A percentile compares a stretch with the other conserved stretches of the same genome.
These are phyloP conservation scores for Coreoperca whiteheadi DNA, from an alignment of 2,113 vertebrate species.

Conservation along the genomic window DNA sequence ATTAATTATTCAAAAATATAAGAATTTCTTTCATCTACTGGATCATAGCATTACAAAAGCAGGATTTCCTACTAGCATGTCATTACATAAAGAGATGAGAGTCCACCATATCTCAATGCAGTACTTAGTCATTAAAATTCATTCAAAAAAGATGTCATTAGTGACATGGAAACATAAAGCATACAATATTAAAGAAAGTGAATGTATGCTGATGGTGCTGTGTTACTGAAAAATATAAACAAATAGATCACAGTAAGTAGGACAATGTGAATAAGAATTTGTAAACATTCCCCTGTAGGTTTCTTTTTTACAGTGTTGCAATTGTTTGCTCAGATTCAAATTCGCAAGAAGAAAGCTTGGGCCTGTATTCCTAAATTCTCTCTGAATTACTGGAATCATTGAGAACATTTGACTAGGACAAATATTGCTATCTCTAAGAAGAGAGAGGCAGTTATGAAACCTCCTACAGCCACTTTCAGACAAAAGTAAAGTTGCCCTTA, in stretches of 20 bases:
- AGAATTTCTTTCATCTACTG: conserved; percentile 40
- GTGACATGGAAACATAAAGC: not conserved
- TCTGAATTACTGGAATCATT: not conserved
- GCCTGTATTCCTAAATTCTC: not conserved
- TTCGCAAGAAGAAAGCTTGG: not conserved
- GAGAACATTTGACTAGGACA: not conserved
- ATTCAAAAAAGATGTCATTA: not conserved
- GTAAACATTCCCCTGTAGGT: not conserved
- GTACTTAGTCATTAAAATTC: conserved; percentile 11
- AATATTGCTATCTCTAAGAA: not conserved
- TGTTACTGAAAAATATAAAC: not conserved
- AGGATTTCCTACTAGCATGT: conserved; percentile 1
- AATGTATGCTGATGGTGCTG: not conserved
- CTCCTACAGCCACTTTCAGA: not conserved
- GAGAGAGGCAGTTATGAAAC: not conserved
- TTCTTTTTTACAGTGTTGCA: not conserved
- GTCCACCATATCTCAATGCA: conserved; percentile 7
- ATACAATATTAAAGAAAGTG: not conserved
- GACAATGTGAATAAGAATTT: not conserved
- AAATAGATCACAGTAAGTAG: not conserved
- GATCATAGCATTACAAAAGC: conserved; percentile 33
- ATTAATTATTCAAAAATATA: conserved; percentile 60
- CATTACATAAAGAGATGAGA: conserved; percentile 1
- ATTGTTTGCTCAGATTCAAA: not conserved
- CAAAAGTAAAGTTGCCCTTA: not conserved